Base-by-base conservation (phyloP, 92 coral and sea anemone genomes). In the Plumapathes pennacea region DNA sequence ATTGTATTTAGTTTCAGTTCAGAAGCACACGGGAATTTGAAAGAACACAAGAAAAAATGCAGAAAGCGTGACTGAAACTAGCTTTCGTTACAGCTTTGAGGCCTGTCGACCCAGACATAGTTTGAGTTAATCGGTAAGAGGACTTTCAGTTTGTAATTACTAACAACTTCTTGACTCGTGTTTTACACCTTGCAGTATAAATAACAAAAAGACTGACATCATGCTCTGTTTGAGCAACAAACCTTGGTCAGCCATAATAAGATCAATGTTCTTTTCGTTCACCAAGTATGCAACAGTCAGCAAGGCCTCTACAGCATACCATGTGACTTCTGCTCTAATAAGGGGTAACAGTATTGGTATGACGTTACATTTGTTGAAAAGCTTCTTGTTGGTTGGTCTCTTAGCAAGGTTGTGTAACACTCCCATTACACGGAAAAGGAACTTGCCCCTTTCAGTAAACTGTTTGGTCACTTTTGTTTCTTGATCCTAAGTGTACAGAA, bases 201-300 rank as follows among this genome's bases (percentile, higher is more conserved):
- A n/a, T n/a, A n/a, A n/a, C n/a, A n/a, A n/a, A n/a, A n/a, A n/a
- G n/a, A n/a, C n/a, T n/a, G n/a, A n/a, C n/a, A n/a, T n/a, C n/a
- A n/a, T n/a, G n/a, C n/a, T n/a, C n/a, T n/a, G n/a, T n/a, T n/a
- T n/a, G n/a, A n/a, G 32, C 14, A 10, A n/a, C 2, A 29, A 66
- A 78, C 91, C 91, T 66, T 73, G 64, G 32, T 71, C 69, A 8
- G 86, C 73, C 86, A 84, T 78, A 25, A 84, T 80, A 10, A 84
- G 57, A 29, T 84, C 77, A 51, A 78, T 84, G 60, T 79, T 84
- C 7, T 48, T 60, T 69, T 84, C 90, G 41, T 84, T 85, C 19
- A 84, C 78, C 5, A 84, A 50, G 36, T 84, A 84, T 3, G 90
- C 90, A 30, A 84, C 30, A 19, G 63, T 40, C 3, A 84, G 64